Evolutionary conservation across 2,888 invertebrate species (phyloP).

Genomic region (Cheilosia variabilis): DNA sequence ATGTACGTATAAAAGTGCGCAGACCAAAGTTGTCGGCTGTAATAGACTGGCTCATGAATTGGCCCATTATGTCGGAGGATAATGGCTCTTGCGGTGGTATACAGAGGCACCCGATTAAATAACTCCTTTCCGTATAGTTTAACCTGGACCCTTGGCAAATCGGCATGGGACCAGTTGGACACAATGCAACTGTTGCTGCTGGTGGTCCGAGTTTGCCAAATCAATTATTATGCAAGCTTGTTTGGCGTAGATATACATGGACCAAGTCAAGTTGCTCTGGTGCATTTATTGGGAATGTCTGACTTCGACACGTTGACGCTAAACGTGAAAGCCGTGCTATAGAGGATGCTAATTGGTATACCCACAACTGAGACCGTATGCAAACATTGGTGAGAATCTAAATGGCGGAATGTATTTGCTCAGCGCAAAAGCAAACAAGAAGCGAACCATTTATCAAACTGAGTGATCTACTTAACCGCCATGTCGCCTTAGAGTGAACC

Average conservation of each 20-base stretch:
- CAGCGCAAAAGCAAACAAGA: neutral
- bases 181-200: slow-evolving; percentile 22
- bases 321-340: slow-evolving; percentile 1
- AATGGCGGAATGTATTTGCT: neutral
- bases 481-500: slow-evolving; percentile 1
- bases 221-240: slow-evolving; percentile 63
- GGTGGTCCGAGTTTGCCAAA: slow-evolving; percentile 66
- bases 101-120: slow-evolving; percentile 15
- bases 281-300: neutral
- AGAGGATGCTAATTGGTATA: neutral
- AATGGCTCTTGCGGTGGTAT: slow-evolving; percentile 9
- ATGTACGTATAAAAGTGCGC: slow-evolving; percentile 18
- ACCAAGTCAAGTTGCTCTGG: neutral
- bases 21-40: slow-evolving; percentile 9
- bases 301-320: slow-evolving; percentile 6
- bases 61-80: slow-evolving; percentile 27
- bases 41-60: slow-evolving; percentile 28
- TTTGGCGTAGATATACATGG: neutral
- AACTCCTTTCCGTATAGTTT: slow-evolving; percentile 18
- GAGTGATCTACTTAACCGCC: slow-evolving; percentile 2
- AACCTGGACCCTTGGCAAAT: slow-evolving; percentile 45
- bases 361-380: neutral
- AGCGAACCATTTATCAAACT: slow-evolving; percentile 13
- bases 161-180: neutral
- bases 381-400: neutral